Evolutionary conservation across 1,140 invertebrate genomes (phyloP), one percentile per base, ranked within the genome.

Genomic region (Platorchestia sp.): DNA sequence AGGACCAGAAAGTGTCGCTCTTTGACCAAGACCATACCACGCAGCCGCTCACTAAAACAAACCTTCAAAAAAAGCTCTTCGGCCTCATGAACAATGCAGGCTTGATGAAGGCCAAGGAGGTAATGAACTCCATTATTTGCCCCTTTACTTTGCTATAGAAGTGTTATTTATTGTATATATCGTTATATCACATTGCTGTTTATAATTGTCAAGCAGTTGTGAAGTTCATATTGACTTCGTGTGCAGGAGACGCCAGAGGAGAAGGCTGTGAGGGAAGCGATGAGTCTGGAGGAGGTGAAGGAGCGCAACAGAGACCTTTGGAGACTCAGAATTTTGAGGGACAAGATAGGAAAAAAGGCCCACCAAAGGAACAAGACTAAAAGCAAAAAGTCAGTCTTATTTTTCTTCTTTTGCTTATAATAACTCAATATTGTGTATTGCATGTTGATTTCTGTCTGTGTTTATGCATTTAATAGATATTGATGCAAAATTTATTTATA

Each of bases 301-400:
- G 75, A 43, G 86, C 86, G 86, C 45, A 95, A 90, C 89, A 95
- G 22, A 86, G 95, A 95, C 43, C 40, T 47, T 14, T 86, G 53
- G 95, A 43, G 86, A 44, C 45, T 51, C 44, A 75, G 86, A 22
- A 40, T 86, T 27, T 44, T 95, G 3, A 87, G 86, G 51, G 86
- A 86, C 14, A 95, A 90, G 89, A 86, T 95, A 45, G 95, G 89
- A 43, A 75, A 87, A 45, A 95, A 95, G 75, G 95, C 95, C 0
- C 41, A 93, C 45, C 41, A 41, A 6, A 42, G 89, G 43, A 91
- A 91, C 43, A 93, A 47, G 40, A 93, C 91, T n/a, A 93, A 93
- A 40, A 93, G 91, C 44, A 93, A 93, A 93, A 93, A 93, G 91
- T 93, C 0, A 93, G 91, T 93, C 41, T 44, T 10, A 5, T 42